Percentiles rank a stretch among this genome's conserved stretches.
These are phyloP conservation scores for Drosophila mayri DNA, from an alignment of 1,140 invertebrate species.

Conservation along the genomic window DNA sequence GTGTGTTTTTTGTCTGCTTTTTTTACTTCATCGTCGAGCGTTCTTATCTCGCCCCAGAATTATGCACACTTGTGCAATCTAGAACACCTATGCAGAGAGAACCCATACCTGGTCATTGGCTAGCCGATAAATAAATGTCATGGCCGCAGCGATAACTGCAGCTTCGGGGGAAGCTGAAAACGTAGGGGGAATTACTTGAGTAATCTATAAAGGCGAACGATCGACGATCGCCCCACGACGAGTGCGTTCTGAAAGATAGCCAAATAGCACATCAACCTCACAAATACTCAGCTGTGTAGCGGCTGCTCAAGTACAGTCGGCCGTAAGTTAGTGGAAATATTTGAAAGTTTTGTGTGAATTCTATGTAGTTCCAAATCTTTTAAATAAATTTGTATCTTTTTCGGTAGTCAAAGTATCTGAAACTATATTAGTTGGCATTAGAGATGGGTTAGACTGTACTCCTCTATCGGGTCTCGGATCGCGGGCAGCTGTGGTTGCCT, in stretches of 20 bases:
- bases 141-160: conserved; percentile 47
- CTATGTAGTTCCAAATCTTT: too few species aligned
- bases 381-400: background rate
- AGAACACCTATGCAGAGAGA: conserved; percentile 13
- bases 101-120: conserved; percentile 33
- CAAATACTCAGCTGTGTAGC: conserved; percentile 2
- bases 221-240: background rate
- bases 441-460: conserved; percentile 26
- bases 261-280: conserved; percentile 23
- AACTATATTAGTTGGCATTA: background rate
- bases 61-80: conserved; percentile 23
- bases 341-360: background rate
- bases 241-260: conserved; percentile 28
- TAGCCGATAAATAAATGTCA: conserved; percentile 64
- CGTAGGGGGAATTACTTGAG: background rate
- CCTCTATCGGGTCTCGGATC: conserved; percentile 6
- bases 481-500: conserved; percentile 49
- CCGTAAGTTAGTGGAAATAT: background rate
- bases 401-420: too few species aligned
- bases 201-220: conserved; percentile 15
- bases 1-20: background rate
- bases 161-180: conserved; percentile 8
- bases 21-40: conserved; percentile 7
- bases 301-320: background rate
- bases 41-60: conserved; percentile 37